Percentiles rank a stretch among this genome's conserved stretches.
phyloP scores from a whole-genome alignment of 1,140 invertebrate genomes.

The Cepaea nemoralis region DNA sequence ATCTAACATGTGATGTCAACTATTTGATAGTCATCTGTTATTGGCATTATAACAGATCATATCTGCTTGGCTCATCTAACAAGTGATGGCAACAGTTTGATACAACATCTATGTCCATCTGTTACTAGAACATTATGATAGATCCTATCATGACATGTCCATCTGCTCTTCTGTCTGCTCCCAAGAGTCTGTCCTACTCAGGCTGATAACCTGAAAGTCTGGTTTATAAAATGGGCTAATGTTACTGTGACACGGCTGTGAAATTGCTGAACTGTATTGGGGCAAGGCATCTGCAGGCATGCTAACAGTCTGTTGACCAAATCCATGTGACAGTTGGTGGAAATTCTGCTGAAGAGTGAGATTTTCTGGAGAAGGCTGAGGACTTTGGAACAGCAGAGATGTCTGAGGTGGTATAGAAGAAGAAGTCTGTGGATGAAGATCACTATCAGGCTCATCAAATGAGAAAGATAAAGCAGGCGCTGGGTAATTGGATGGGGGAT shows the following conservation, averaged over 20 bases:
- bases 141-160: constrained; percentile 4
- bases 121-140: too few species aligned
- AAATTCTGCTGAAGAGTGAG: not conserved
- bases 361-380: not conserved
- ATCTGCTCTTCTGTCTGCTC: constrained; percentile 23
- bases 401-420: not conserved
- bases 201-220: not conserved
- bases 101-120: too few species aligned
- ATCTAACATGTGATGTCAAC: too few species aligned
- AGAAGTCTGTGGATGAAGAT: not conserved
- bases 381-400: not conserved
- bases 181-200: not conserved
- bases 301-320: not conserved
- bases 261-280: not conserved
- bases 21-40: too few species aligned
- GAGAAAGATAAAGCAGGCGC: not conserved
- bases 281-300: not conserved
- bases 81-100: too few species aligned
- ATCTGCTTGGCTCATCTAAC: too few species aligned
- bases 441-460: not conserved
- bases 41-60: too few species aligned
- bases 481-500: not conserved
- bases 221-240: not conserved
- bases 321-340: not conserved
- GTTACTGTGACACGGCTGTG: not conserved